Evolutionary conservation across 2,797 vertebrate genomes (phyloP).

Genomic region (Melanotaenia maccullochi): DNA sequence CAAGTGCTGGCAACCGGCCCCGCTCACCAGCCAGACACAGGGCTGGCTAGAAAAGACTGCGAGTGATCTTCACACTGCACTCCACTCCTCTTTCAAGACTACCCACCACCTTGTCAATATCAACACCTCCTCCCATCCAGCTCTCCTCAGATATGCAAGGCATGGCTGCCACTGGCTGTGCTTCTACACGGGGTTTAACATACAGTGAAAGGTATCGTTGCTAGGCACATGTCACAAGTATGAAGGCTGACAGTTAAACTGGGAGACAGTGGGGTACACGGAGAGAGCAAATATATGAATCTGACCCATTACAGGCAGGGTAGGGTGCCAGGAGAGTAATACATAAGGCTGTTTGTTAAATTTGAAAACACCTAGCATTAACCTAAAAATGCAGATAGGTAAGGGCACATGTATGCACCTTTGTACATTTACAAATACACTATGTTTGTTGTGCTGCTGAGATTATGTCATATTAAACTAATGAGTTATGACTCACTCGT

Average conservation of each 20-base stretch:
- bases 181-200: slow-evolving; percentile 5
- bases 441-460: background rate
- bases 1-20: slow-evolving; percentile 68
- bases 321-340: slow-evolving; percentile 39
- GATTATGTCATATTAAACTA: background rate
- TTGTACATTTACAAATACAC: slow-evolving; percentile 14
- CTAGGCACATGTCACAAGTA: slow-evolving; percentile 24
- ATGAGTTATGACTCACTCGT: background rate
- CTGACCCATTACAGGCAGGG: slow-evolving; percentile 23
- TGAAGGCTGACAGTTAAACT: slow-evolving; percentile 35
- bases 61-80: slow-evolving; percentile 65
- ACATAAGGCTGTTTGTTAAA: slow-evolving; percentile 55
- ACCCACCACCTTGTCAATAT: slow-evolving; percentile 47
- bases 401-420: slow-evolving; percentile 10
- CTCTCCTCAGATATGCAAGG: slow-evolving; percentile 29
- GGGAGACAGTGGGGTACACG: slow-evolving; percentile 39
- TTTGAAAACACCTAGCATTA: slow-evolving; percentile 24
- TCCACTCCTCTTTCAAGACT: slow-evolving; percentile 53
- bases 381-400: slow-evolving; percentile 10
- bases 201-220: slow-evolving; percentile 6
- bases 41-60: slow-evolving; percentile 48
- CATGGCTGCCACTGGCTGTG: slow-evolving; percentile 24
- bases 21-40: slow-evolving; percentile 56
- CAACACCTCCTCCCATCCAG: slow-evolving; percentile 36
- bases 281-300: slow-evolving; percentile 46